Evolutionary conservation across 2,113 vertebrate genomes (phyloP).

Genomic region (Pseudopipra pipra): DNA sequence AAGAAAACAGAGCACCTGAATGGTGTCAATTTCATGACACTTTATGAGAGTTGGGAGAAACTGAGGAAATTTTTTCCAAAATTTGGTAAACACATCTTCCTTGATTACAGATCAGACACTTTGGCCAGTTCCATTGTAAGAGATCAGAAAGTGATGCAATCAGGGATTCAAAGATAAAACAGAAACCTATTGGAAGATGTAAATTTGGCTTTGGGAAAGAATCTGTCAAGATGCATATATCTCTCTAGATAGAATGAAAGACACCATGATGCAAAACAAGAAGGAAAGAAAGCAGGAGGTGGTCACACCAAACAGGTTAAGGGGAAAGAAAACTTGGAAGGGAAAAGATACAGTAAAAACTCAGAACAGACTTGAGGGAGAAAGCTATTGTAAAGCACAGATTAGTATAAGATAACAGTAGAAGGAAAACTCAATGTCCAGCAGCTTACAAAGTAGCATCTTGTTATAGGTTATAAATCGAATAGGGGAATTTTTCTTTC

Average conservation of each 20-base stretch:
- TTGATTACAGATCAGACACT: neutral
- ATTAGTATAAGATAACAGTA: neutral
- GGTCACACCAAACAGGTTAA: neutral
- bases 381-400: neutral
- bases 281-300: neutral
- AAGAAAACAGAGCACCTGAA: neutral
- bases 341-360: neutral
- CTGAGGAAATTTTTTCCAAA: neutral
- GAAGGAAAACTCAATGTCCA: neutral
- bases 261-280: neutral
- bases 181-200: neutral
- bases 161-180: neutral
- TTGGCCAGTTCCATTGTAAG: neutral
- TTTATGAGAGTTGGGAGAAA: neutral
- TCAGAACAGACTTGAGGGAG: neutral
- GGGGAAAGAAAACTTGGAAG: neutral
- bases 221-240: neutral
- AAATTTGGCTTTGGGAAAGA: neutral
- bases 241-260: neutral
- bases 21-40: neutral
- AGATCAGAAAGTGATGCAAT: neutral
- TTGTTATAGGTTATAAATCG: neutral
- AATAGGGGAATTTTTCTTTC: too few species aligned
- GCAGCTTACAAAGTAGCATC: neutral
- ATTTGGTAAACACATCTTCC: neutral